Conservation (phyloP, 1,140 invertebrate species). For the Drosophila elegans region DNA sequence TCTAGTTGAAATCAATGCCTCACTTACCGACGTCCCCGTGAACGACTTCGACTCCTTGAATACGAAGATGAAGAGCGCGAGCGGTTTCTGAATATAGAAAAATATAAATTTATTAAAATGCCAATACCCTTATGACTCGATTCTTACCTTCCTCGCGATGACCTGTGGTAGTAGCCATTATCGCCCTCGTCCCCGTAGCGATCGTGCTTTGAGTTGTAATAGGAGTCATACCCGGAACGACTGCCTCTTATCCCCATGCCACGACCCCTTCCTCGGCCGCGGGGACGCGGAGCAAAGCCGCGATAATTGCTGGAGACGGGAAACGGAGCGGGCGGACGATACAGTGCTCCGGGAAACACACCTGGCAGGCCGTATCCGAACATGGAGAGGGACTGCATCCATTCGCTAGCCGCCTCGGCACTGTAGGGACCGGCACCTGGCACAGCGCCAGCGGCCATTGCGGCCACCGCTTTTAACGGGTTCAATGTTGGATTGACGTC, state of each 20-base stretch:
- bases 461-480: conserved; percentile 60
- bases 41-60: conserved; percentile 85
- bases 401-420: conserved; percentile 73
- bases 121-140: neutral
- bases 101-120: no score
- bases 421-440: conserved; percentile 52
- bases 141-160: conserved; percentile 59
- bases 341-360: conserved; percentile 71
- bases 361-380: conserved; percentile 71
- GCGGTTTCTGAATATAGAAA: conserved; percentile 77
- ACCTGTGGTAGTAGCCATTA: conserved; percentile 63
- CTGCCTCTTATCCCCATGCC: conserved; percentile 51
- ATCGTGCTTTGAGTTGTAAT: conserved; percentile 64
- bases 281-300: conserved; percentile 69
- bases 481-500: conserved; percentile 38
- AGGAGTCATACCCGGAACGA: conserved; percentile 62
- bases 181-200: conserved; percentile 61
- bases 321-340: conserved; percentile 62
- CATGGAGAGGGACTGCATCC: conserved; percentile 81
- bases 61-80: conserved; percentile 70
- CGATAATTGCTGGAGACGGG: conserved; percentile 71
- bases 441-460: conserved; percentile 49
- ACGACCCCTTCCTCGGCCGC: conserved; percentile 59
- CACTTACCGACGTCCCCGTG: conserved; percentile 78
- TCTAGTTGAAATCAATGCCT: neutral